A percentile compares a stretch with the other conserved stretches of the same genome.
Evolutionary conservation across 2,113 vertebrate genomes (phyloP).

Genomic region (Megaptera novaeangliae): DNA sequence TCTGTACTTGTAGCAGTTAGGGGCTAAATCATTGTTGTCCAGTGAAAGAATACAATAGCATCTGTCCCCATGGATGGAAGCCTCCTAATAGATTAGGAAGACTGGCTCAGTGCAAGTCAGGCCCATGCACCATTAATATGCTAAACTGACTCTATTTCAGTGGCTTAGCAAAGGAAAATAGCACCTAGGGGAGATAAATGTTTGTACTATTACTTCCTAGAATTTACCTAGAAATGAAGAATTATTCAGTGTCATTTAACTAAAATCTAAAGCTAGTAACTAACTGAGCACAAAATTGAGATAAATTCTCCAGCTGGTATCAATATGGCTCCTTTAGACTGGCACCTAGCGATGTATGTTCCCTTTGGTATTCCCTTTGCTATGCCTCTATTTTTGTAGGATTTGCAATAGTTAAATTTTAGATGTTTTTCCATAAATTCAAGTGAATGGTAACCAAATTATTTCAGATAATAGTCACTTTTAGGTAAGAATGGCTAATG

Average conservation of each 20-base stretch:
- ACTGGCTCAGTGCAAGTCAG: not conserved
- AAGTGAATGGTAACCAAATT: constrained; percentile 7
- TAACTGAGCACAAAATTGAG: not conserved
- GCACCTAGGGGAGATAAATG: not conserved
- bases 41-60: not conserved
- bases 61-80: not conserved
- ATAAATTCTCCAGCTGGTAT: not conserved
- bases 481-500: not conserved
- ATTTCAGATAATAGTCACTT: constrained; percentile 11
- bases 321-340: not conserved
- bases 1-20: not conserved
- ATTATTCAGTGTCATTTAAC: not conserved
- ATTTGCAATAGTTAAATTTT: constrained; percentile 6
- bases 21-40: not conserved
- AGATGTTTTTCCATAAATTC: not conserved
- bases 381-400: constrained; percentile 10
- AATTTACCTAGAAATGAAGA: not conserved
- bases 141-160: not conserved
- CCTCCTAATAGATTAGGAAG: not conserved
- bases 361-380: not conserved
- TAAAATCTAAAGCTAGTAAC: constrained; percentile 21
- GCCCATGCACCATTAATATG: not conserved
- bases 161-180: constrained; percentile 7
- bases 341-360: not conserved
- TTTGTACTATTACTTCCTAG: not conserved